Evolutionary conservation across 2,113 vertebrate species (phyloP).

Genomic region (Phycodurus eques): DNA sequence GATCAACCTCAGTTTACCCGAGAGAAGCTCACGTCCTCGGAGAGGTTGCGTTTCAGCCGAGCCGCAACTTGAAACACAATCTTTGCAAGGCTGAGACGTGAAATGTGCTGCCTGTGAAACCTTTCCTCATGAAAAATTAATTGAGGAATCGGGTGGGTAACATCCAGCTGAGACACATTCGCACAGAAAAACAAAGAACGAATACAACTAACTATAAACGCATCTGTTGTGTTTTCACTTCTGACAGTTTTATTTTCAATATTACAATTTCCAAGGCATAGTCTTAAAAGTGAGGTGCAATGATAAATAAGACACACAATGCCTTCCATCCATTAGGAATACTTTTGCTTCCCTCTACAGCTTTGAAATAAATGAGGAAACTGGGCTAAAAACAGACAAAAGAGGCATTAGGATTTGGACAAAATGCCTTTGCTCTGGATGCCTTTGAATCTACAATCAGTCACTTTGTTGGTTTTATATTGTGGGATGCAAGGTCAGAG

Average conservation of each 20-base stretch:
- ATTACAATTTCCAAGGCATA: background rate
- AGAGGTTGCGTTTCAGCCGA: conserved; percentile 55
- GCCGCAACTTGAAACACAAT: conserved; percentile 60
- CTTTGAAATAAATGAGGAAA: conserved; percentile 23
- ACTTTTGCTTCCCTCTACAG: conserved; percentile 3
- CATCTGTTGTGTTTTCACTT: background rate
- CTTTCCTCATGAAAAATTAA: conserved; percentile 66
- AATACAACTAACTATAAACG: background rate
- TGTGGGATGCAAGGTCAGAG: conserved; percentile 51
- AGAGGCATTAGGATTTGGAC: background rate
- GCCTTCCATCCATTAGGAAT: conserved; percentile 20
- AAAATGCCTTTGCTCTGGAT: conserved; percentile 16
- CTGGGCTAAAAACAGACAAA: conserved; percentile 21
- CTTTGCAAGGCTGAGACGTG: conserved; percentile 58
- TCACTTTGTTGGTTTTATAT: conserved; percentile 40
- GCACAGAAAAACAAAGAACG: conserved; percentile 8
- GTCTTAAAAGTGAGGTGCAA: conserved; percentile 11
- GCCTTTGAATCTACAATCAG: conserved; percentile 32
- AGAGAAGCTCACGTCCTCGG: conserved; percentile 44
- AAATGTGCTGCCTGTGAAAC: conserved; percentile 66
- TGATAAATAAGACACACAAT: conserved; percentile 16
- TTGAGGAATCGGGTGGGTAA: conserved; percentile 26
- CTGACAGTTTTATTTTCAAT: background rate
- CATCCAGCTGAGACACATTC: conserved; percentile 30
- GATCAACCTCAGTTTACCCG: conserved; percentile 57